Base-by-base conservation (phyloP, 2,888 invertebrate species). In the Frankliniella intonsa region DNA sequence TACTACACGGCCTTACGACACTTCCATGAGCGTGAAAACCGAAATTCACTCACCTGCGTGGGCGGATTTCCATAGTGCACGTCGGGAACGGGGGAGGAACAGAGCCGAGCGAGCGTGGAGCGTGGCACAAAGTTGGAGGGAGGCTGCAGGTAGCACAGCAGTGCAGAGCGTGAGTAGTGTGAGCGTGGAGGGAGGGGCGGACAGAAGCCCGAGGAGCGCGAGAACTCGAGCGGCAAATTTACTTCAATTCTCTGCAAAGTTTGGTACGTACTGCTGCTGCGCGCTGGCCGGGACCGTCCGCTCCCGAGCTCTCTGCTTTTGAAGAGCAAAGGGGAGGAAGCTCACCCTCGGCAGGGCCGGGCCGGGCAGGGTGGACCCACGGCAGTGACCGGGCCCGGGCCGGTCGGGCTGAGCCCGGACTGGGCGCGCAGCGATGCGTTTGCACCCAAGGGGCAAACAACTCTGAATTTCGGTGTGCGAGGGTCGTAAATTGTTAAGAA, bases 181-280 rank as follows among this genome's bases (percentile, higher is more conserved):
- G 38, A 38, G 38, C 62, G 62, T 10, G 19, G 62, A 62, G 62
- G 62, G n/a, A 3, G 62, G n/a, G 17, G 19, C 17, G 62, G 55
- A 8, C 14, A 55, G 55, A 10, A 62, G 62, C 62, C 55, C 55
- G 17, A 14, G 38, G 38, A 38, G 38, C 5, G 62, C 62, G 69
- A 76, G 69, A 76, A 76, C 69, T 76, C 11, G 12, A 76, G 69
- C 69, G 69, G 69, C 69, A 76, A 76, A 76, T 76, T 76, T 25
- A 76, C 69, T 76, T 76, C 69, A 76, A 76, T 76, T 76, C 69
- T 76, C 69, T 76, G 69, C 22, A 25, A 76, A 76, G 69, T 76
- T 76, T 76, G 69, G 69, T 12, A 10, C 69, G 2, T 38, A 3
- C 38, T 38, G 38, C 38, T 38, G 38, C 69, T 9, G 11, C 69